Conservation (phyloP, 2,888 invertebrate genomes). For the Hypena proboscidalis region DNA sequence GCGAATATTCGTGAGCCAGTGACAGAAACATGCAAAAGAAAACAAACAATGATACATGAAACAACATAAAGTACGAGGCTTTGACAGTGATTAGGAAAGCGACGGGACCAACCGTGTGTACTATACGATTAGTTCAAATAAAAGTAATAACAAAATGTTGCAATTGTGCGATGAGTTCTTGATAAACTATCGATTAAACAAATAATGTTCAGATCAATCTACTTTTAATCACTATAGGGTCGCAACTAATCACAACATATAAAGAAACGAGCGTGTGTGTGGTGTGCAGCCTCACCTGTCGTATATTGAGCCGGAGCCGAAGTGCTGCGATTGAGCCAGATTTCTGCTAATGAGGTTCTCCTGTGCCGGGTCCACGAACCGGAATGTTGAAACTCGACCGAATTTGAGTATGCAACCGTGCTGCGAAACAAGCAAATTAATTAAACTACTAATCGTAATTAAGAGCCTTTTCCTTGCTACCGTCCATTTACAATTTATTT, state of each 20-base stretch:
- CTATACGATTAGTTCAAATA: slow-evolving; percentile 51
- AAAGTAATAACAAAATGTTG: slow-evolving; percentile 54
- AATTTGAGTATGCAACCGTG: slow-evolving; percentile 94
- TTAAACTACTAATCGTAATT: slow-evolving; percentile 11
- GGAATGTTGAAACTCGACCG: slow-evolving; percentile 93
- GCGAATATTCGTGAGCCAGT: slow-evolving; percentile 82
- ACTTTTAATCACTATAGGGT: slow-evolving; percentile 45
- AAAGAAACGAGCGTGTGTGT: slow-evolving; percentile 31
- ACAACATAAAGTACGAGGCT: slow-evolving; percentile 59
- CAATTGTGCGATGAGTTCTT: slow-evolving; percentile 51
- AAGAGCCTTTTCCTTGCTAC: neutral
- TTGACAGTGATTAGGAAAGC: slow-evolving; percentile 67
- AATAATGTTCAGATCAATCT: slow-evolving; percentile 39
- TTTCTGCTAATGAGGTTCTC: slow-evolving; percentile 92
- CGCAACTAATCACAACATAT: slow-evolving; percentile 63
- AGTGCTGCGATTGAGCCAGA: slow-evolving; percentile 89
- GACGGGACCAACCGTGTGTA: slow-evolving; percentile 50
- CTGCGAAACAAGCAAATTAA: slow-evolving; percentile 63
- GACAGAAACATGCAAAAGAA: slow-evolving; percentile 82
- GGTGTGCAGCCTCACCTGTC: slow-evolving; percentile 87
- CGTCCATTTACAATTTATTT: slow-evolving; percentile 5
- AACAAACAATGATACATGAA: slow-evolving; percentile 69
- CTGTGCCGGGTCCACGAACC: slow-evolving; percentile 93
- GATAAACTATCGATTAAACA: slow-evolving; percentile 33
- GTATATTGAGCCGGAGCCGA: slow-evolving; percentile 91